phyloP scores from a whole-genome alignment of 2,888 invertebrate genomes.

The Cyrtodaria siliqua region DNA sequence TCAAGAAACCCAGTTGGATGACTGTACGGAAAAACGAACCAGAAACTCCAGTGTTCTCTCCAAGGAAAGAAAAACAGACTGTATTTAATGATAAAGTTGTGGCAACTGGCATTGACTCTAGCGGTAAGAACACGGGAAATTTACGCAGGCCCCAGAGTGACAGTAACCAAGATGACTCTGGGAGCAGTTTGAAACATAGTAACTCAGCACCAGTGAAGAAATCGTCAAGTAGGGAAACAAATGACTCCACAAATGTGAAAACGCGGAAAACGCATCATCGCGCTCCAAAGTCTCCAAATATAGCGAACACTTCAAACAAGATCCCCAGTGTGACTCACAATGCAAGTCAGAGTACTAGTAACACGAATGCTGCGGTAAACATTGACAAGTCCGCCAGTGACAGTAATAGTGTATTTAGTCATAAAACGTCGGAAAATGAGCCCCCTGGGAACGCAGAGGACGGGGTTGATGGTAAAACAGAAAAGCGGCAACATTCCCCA shows the following conservation, averaged over 20 bases:
- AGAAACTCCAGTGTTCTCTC: slow-evolving; percentile 49
- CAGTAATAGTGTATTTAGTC: slow-evolving; percentile 57
- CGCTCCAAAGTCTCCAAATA: slow-evolving; percentile 50
- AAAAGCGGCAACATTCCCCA: slow-evolving; percentile 34
- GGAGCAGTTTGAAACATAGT: slow-evolving; percentile 36
- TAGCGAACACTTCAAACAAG: slow-evolving; percentile 28
- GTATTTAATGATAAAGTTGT: slow-evolving; percentile 63
- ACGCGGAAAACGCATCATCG: slow-evolving; percentile 33
- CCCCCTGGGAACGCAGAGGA: not conserved
- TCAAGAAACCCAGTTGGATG: slow-evolving; percentile 72
- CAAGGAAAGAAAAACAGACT: slow-evolving; percentile 62
- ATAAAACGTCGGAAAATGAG: slow-evolving; percentile 22
- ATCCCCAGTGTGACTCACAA: slow-evolving; percentile 34
- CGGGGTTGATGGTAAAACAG: slow-evolving; percentile 25
- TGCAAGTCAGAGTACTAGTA: slow-evolving; percentile 50
- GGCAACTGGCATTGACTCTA: slow-evolving; percentile 32
- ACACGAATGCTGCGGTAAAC: slow-evolving; percentile 33
- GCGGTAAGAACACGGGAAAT: slow-evolving; percentile 45
- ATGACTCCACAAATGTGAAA: slow-evolving; percentile 33
- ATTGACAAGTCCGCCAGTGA: slow-evolving; percentile 37
- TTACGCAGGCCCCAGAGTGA: slow-evolving; percentile 67
- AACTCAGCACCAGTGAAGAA: slow-evolving; percentile 70
- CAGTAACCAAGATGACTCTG: slow-evolving; percentile 45
- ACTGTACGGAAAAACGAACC: slow-evolving; percentile 35
- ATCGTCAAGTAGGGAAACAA: slow-evolving; percentile 52